A percentile compares a stretch with the other conserved stretches of the same genome.
Evolutionary conservation across 2,888 invertebrate genomes (phyloP).

Genomic region (Lasioglossum oenotherae): DNA sequence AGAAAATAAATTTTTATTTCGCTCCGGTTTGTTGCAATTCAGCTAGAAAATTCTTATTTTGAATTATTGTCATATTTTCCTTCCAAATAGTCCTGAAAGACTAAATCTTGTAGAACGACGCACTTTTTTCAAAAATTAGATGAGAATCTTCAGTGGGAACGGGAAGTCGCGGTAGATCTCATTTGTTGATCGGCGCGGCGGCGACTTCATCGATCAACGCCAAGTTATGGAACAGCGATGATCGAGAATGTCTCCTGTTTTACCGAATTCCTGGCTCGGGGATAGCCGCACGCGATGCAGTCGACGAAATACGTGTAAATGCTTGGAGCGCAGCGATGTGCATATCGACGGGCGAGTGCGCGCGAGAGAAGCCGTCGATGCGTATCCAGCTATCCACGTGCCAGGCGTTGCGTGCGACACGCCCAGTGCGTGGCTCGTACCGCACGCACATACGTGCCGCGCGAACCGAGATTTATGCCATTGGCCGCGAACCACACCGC

Average conservation of each 20-base stretch:
- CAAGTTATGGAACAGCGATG: background rate
- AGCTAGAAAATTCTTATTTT: background rate
- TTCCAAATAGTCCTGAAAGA: background rate
- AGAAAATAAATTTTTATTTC: background rate
- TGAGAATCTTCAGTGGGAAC: background rate
- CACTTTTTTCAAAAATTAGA: background rate
- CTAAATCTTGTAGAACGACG: background rate
- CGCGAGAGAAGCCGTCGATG: conserved; percentile 66
- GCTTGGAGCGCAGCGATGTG: conserved; percentile 41
- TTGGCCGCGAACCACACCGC: conserved; percentile 71
- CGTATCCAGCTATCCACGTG: conserved; percentile 78
- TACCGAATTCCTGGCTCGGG: conserved; percentile 20
- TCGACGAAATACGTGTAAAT: conserved; percentile 42
- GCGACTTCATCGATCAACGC: background rate
- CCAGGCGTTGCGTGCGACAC: conserved; percentile 78
- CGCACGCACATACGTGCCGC: conserved; percentile 72
- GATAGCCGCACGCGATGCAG: background rate
- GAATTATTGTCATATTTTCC: too few species aligned
- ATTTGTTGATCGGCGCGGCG: background rate
- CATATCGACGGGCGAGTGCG: conserved; percentile 34
- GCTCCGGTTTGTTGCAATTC: background rate
- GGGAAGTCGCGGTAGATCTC: too few species aligned
- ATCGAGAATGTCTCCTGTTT: background rate
- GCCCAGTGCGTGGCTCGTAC: conserved; percentile 78
- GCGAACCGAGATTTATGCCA: conserved; percentile 73